phyloP scores from a whole-genome alignment of 1,140 invertebrate genomes.

The Dendrolimus kikuchii region DNA sequence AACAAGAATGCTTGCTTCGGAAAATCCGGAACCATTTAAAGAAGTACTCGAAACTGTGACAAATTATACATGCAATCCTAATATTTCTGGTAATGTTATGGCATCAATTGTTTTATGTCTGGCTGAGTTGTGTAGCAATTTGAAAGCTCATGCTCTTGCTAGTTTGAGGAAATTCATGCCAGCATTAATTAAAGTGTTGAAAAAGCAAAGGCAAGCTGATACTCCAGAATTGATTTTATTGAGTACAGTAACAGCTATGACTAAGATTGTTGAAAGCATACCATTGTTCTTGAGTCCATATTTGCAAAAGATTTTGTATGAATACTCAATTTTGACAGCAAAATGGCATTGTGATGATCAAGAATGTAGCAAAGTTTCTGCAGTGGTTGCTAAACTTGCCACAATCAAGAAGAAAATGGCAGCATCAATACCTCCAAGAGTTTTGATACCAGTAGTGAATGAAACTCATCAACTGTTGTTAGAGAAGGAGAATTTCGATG shows the following conservation, averaged over 20 bases:
- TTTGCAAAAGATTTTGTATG: slow-evolving; percentile 81
- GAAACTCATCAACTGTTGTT: slow-evolving; percentile 78
- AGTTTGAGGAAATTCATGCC: slow-evolving; percentile 86
- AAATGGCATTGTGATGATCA: slow-evolving; percentile 64
- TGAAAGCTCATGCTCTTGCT: slow-evolving; percentile 82
- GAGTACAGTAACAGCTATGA: slow-evolving; percentile 80
- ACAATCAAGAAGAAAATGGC: slow-evolving; percentile 80
- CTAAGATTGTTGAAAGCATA: slow-evolving; percentile 86
- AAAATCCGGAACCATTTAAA: slow-evolving; percentile 78
- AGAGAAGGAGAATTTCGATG: slow-evolving; percentile 72
- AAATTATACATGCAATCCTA: slow-evolving; percentile 73
- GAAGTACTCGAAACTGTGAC: slow-evolving; percentile 77
- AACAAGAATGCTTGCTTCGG: slow-evolving; percentile 77
- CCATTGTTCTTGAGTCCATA: slow-evolving; percentile 89
- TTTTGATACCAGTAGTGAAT: slow-evolving; percentile 83
- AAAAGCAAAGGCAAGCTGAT: slow-evolving; percentile 58
- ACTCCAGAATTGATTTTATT: slow-evolving; percentile 69
- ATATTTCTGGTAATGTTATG: slow-evolving; percentile 78
- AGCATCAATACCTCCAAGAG: slow-evolving; percentile 78
- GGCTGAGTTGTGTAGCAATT: slow-evolving; percentile 82
- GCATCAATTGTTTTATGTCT: slow-evolving; percentile 85
- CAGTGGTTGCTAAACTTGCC: slow-evolving; percentile 74
- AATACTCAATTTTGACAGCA: slow-evolving; percentile 74
- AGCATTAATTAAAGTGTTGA: slow-evolving; percentile 77
- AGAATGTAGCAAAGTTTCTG: slow-evolving; percentile 69